Conservation (phyloP, 1,140 invertebrate genomes). For the Lepidurus apus region DNA sequence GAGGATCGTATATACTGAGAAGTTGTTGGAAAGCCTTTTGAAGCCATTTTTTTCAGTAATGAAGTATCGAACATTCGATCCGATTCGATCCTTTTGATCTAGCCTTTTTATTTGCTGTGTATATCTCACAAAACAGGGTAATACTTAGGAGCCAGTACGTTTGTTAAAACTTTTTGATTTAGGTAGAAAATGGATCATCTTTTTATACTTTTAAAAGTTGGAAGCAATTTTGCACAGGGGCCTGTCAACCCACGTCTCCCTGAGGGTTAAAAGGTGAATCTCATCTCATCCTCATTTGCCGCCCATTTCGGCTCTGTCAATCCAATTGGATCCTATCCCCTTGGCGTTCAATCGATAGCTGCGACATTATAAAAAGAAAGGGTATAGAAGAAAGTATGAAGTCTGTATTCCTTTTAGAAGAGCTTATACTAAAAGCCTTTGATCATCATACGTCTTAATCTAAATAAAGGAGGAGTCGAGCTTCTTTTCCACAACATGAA, state of each 20-base stretch:
- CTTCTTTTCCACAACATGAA: not conserved
- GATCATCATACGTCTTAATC: constrained; percentile 4
- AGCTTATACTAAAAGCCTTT: not conserved
- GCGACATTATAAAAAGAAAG: not conserved
- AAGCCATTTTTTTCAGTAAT: too few relatives aligned
- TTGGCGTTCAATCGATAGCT: constrained; percentile 21
- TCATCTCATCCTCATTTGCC: constrained; percentile 21
- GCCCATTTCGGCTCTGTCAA: constrained; percentile 18
- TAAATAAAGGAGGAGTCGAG: constrained; percentile 1
- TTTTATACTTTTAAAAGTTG: not conserved
- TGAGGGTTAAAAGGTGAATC: constrained; percentile 22
- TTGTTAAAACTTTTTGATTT: too few relatives aligned
- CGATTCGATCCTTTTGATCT: too few relatives aligned
- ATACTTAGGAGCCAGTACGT: too few relatives aligned
- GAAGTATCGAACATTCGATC: too few relatives aligned
- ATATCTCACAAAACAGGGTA: too few relatives aligned
- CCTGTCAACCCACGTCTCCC: not conserved
- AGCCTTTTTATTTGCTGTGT: too few relatives aligned
- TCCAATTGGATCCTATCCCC: constrained; percentile 10
- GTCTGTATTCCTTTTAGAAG: constrained; percentile 3
- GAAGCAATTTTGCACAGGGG: not conserved
- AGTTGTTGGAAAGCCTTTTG: too few relatives aligned
- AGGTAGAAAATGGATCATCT: not conserved
- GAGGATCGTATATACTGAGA: too few relatives aligned
- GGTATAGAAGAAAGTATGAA: not conserved